Evolutionary conservation across 1,140 invertebrate species (phyloP), one percentile per base, ranked within the genome.

Genomic region (Brachionus rotundiformis): DNA sequence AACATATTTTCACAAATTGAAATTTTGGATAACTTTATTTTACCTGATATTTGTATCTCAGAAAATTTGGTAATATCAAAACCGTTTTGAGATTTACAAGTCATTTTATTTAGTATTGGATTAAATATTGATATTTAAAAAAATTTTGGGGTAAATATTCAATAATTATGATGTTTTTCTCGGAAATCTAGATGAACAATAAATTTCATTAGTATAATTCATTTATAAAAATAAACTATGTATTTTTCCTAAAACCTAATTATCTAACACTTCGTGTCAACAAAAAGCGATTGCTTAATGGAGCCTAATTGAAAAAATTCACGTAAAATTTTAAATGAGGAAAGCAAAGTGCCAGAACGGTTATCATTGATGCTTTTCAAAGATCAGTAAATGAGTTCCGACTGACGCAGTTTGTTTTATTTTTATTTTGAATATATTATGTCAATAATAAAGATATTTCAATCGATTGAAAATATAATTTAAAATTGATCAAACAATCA

Each of bases 331-430:
- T n/a, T n/a, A n/a, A n/a, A n/a, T n/a, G n/a, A n/a, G n/a, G n/a
- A n/a, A n/a, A n/a, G n/a, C n/a, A n/a, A n/a, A 76, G 91, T 91
- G 91, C 91, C 90, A 90, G n/a, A 93, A 92, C 92, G 92, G 92
- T 93, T 89, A 93, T 92, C 92, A 93, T 93, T 92, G 92, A 92
- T 93, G 92, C 92, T 92, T 94, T 94, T 93, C 92, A 94, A 94
- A 93, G 93, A 94, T 92, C 93, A 92, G 92, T 92, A 93, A 94
- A 94, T 93, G 93, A 94, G 92, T 94, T 93, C 92, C 93, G 44
- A 39, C 73, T 19, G n/a, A 80, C 76, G 76, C 47, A 59, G 3
- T 8, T 41, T 54, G 23, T 61, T 83, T 84, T 59, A 31, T 76
- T 41, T 7, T 19, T 27, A n/a, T n/a, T 25, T 75, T 44, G n/a